Percentiles rank a stretch among this genome's conserved stretches.
Conservation (phyloP, 2,888 invertebrate species). For the Drosophila tripunctata region DNA sequence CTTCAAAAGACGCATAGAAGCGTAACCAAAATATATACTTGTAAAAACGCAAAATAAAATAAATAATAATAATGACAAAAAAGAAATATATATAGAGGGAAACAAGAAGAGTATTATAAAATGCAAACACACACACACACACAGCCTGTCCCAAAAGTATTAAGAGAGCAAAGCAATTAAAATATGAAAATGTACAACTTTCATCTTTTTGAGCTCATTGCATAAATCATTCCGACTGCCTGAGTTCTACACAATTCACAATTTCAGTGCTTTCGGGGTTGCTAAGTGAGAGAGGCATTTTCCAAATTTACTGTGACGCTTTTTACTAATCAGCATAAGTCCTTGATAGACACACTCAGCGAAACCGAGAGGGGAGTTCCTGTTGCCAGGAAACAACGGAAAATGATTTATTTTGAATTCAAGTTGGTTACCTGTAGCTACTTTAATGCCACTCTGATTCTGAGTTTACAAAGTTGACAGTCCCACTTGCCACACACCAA, state of each 20-base stretch:
- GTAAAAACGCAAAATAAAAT: conserved; percentile 29
- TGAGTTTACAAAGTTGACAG: conserved; percentile 2
- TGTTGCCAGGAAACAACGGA: conserved; percentile 47
- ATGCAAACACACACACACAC: conserved; percentile 22
- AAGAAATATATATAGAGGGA: conserved; percentile 19
- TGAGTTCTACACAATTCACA: conserved; percentile 40
- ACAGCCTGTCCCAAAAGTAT: conserved; percentile 72
- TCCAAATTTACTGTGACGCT: conserved; percentile 76
- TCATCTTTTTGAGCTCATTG: conserved; percentile 79
- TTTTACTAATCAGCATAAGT: conserved; percentile 79
- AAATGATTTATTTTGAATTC: conserved; percentile 74
- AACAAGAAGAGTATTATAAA: conserved; percentile 50
- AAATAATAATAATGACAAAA: conserved; percentile 28
- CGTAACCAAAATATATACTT: conserved; percentile 55
- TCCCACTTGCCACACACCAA: conserved; percentile 35
- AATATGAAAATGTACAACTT: conserved; percentile 81
- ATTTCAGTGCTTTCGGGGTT: conserved; percentile 21
- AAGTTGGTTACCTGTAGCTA: conserved; percentile 70
- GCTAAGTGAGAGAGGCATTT: conserved; percentile 24
- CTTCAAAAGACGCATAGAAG: conserved; percentile 77
- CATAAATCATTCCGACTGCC: conserved; percentile 78
- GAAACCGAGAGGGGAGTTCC: neutral
- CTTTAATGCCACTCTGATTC: conserved; percentile 54
- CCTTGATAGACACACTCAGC: conserved; percentile 57
- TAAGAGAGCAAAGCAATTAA: conserved; percentile 82